A percentile compares a stretch with the other conserved stretches of the same genome.
Conservation (phyloP, 2,888 invertebrate genomes). For the Cheilosia vernalis region DNA sequence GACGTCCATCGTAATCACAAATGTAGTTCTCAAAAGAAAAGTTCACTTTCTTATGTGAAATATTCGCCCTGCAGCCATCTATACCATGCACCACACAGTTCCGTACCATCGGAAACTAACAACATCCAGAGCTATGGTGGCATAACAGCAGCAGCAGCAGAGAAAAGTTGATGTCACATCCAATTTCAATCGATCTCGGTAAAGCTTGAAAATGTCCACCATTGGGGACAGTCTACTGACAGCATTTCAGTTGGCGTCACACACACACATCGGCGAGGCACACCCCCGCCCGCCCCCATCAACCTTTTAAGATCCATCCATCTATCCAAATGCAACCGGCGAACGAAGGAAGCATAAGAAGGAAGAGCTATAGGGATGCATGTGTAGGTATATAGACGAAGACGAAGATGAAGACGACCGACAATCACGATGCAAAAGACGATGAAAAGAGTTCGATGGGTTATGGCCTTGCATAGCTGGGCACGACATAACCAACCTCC, state of each 20-base stretch:
- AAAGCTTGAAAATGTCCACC: constrained; percentile 77
- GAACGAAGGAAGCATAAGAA: constrained; percentile 31
- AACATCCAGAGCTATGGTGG: constrained; percentile 52
- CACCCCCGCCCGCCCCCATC: constrained; percentile 31
- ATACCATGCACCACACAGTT: neutral
- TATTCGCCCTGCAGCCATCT: constrained; percentile 63
- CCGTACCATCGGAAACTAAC: constrained; percentile 45
- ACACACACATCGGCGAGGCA: constrained; percentile 62
- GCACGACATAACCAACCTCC: constrained; percentile 11
- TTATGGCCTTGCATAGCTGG: constrained; percentile 74
- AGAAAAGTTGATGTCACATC: constrained; percentile 78
- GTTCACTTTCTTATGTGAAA: constrained; percentile 75
- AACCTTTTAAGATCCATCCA: constrained; percentile 60
- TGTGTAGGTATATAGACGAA: constrained; percentile 19
- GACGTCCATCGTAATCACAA: constrained; percentile 75
- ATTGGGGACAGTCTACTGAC: constrained; percentile 77
- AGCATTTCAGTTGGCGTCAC: constrained; percentile 76
- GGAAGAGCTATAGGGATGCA: constrained; percentile 11
- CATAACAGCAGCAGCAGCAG: constrained; percentile 45
- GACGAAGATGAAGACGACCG: constrained; percentile 64
- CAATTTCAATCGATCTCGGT: constrained; percentile 78
- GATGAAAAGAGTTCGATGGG: constrained; percentile 73
- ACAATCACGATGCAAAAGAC: constrained; percentile 70
- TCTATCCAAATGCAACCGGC: constrained; percentile 65
- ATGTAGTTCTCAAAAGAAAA: constrained; percentile 74